Percentiles rank a stretch among this genome's conserved stretches.
Evolutionary conservation across 2,888 invertebrate genomes (phyloP).

Genomic region (Onchidella celtica): DNA sequence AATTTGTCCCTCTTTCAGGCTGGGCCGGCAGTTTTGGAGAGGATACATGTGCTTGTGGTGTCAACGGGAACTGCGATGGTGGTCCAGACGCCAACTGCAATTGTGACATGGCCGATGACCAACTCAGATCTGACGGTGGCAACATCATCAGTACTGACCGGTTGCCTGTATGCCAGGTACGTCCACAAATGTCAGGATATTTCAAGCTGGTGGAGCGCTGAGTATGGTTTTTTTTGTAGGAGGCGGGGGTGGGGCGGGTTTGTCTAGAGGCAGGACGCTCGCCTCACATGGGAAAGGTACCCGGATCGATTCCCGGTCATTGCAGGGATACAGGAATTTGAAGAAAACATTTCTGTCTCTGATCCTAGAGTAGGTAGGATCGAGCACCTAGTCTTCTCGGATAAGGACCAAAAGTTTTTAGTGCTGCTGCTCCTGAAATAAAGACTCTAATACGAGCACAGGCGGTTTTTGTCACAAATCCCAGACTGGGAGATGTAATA

Average conservation of each 20-base stretch:
- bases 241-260: not conserved
- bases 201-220: not conserved
- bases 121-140: conserved; percentile 45
- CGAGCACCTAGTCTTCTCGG: too few species aligned
- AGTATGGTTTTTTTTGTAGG: not conserved
- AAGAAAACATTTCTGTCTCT: too few species aligned
- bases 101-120: conserved; percentile 61
- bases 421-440: too few species aligned
- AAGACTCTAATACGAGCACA: too few species aligned
- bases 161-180: conserved; percentile 56
- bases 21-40: conserved; percentile 59
- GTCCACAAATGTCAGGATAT: not conserved
- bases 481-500: too few species aligned
- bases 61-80: conserved; percentile 59
- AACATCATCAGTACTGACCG: conserved; percentile 48
- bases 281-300: not conserved
- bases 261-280: too few species aligned
- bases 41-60: conserved; percentile 64
- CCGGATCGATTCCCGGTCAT: too few species aligned
- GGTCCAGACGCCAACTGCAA: conserved; percentile 59
- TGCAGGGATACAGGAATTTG: too few species aligned
- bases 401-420: too few species aligned
- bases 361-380: too few species aligned
- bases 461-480: too few species aligned
- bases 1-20: conserved; percentile 47